Evolutionary conservation across 2,888 invertebrate species (phyloP).

Genomic region (Cephus sareptanus): DNA sequence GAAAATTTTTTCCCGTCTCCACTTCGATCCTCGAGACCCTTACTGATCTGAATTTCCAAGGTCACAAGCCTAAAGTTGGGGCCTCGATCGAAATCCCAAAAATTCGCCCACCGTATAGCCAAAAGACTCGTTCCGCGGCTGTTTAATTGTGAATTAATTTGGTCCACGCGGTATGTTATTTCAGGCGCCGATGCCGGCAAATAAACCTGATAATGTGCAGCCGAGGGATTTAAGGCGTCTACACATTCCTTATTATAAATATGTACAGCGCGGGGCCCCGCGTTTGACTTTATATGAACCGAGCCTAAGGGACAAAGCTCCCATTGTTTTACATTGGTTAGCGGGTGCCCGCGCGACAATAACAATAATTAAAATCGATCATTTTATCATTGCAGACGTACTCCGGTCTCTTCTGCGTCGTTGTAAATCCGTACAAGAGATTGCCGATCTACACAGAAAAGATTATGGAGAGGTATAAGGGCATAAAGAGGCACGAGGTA

Average conservation of each 20-base stretch:
- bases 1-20: neutral
- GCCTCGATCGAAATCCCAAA: neutral
- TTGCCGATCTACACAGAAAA: constrained; percentile 99
- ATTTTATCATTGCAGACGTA: constrained; percentile 85
- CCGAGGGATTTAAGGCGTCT: constrained; percentile 41
- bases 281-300: neutral
- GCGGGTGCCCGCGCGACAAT: neutral
- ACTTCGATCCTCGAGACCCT: neutral
- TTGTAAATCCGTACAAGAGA: constrained; percentile 99
- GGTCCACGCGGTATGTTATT: constrained; percentile 24
- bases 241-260: constrained; percentile 42
- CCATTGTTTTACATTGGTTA: neutral
- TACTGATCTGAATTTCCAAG: neutral
- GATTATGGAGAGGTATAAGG: constrained; percentile 99
- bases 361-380: constrained; percentile 27
- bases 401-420: constrained; percentile 99
- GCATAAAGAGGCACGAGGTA: constrained; percentile 98
- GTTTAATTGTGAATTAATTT: neutral
- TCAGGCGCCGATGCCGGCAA: constrained; percentile 33
- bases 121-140: neutral
- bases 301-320: neutral
- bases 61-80: neutral
- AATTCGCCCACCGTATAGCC: neutral
- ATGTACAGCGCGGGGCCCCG: constrained; percentile 20
- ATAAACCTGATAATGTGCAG: constrained; percentile 36